Base-by-base conservation (phyloP, 2,888 invertebrate species). In the Standfussiana lucernea region DNA sequence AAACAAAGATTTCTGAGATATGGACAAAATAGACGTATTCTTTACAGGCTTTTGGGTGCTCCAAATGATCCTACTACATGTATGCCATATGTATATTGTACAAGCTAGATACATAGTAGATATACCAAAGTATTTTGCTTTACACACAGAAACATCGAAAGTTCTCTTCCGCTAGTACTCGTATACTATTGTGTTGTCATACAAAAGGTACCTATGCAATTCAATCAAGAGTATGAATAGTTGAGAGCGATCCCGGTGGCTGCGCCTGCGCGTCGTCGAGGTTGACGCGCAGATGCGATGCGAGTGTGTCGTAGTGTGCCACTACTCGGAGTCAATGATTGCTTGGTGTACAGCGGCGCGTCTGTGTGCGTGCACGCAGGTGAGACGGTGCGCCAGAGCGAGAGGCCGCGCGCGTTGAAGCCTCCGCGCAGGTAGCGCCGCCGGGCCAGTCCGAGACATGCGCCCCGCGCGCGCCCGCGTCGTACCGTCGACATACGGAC, bases 391-490 rank as follows among this genome's bases (percentile, higher is more conserved):
- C 86, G 91, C 89, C 89, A 93, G 94, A 95, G 93, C 91, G 93
- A 90, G 95, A 95, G 91, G 89, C 92, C 69, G 72, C 71, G 40
- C 37, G 70, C 64, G 67, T 67, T 86, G 91, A 89, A 94, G 93
- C 93, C 94, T 94, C 82, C 92, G 87, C 93, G 87, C 93, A 93
- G 93, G 94, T 94, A 93, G 92, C 91, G 93, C 91, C 45, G 81
- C 72, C 72, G 86, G 85, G 91, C 92, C 94, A 95, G 95, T 94
- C 92, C 89, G 88, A 92, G 89, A 89, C 92, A 91, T 92, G 94
- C 94, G 94, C 92, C 89, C 91, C 93, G 93, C 93, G 95, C 93
- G 94, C 95, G 93, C 92, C 92, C 94, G 94, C 94, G 93, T 93
- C 90, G 85, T 87, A 88, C 88, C 89, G 86, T 85, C 86, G 88